Conservation (phyloP, 2,113 vertebrate genomes). For the Equus przewalskii region DNA sequence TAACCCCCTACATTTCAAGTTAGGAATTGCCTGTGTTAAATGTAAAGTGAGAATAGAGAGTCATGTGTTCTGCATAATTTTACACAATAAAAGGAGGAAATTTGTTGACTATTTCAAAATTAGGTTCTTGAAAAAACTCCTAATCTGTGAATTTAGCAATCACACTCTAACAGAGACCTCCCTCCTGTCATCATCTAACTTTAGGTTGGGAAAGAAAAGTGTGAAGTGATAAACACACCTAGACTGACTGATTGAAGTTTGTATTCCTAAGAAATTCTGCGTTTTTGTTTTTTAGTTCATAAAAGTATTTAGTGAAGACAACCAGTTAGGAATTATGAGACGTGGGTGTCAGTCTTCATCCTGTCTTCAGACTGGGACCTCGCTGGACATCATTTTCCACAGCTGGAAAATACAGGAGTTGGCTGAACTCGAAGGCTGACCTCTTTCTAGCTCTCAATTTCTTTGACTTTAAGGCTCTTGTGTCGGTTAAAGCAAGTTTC, state of each 20-base stretch:
- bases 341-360: not conserved
- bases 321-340: not conserved
- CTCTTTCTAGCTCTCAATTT: not conserved
- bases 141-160: not conserved
- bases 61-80: conserved; percentile 8
- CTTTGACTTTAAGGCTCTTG: not conserved
- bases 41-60: conserved; percentile 27
- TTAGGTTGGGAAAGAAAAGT: not conserved
- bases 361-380: not conserved
- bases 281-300: conserved; percentile 17
- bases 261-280: not conserved
- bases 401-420: not conserved
- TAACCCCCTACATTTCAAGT: not conserved
- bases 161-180: not conserved
- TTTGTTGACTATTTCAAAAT: conserved; percentile 53
- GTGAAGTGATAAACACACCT: not conserved
- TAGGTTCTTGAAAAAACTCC: not conserved
- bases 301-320: not conserved
- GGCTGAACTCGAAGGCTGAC: not conserved
- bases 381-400: not conserved
- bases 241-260: not conserved
- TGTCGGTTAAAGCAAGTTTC: not conserved
- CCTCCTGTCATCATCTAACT: not conserved
- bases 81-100: not conserved
- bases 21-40: not conserved